These are phyloP conservation scores for Escarpia spicata DNA, from an alignment of 2,888 invertebrate genomes.

Conservation along the genomic window DNA sequence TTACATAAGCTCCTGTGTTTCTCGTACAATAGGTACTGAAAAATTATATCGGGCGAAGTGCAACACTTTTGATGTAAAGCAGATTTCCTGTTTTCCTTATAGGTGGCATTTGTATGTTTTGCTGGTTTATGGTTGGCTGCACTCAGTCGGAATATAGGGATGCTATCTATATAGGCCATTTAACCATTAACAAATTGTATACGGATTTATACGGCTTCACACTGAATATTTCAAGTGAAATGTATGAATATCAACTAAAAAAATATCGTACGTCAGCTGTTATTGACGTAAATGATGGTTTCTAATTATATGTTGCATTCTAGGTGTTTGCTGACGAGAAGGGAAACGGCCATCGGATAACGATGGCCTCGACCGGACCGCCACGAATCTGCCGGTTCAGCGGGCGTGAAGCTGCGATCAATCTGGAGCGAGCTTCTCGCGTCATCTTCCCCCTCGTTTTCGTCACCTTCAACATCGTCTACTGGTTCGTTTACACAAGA, in stretches of 20 bases:
- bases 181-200: too few relatives aligned
- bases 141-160: too few relatives aligned
- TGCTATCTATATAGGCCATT: too few relatives aligned
- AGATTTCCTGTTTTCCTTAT: too few relatives aligned
- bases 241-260: background rate
- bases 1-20: too few relatives aligned
- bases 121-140: too few relatives aligned
- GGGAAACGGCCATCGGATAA: background rate
- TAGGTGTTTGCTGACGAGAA: background rate
- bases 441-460: constrained; percentile 43
- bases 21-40: too few relatives aligned
- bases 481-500: constrained; percentile 43
- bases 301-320: background rate
- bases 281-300: background rate
- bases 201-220: too few relatives aligned
- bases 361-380: background rate
- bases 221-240: too few relatives aligned
- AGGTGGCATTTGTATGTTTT: too few relatives aligned
- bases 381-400: background rate
- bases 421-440: constrained; percentile 30
- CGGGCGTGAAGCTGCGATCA: background rate
- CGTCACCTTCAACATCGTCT: constrained; percentile 43
- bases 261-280: background rate
- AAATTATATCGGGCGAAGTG: too few relatives aligned
- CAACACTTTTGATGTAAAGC: too few relatives aligned